Evolutionary conservation across 2,888 invertebrate genomes (phyloP).

Genomic region (Platycheirus albimanus): DNA sequence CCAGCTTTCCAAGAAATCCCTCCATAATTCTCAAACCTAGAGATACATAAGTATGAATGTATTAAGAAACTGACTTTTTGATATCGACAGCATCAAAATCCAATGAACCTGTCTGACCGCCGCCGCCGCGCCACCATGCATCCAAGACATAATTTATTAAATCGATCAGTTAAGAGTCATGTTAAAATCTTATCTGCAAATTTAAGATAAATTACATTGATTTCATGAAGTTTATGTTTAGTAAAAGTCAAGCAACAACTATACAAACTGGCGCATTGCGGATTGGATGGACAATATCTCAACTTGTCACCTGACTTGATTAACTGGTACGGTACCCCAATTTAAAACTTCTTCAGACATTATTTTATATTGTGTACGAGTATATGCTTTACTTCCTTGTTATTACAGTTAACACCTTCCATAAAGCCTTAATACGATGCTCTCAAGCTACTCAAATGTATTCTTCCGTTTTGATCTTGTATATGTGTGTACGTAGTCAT

Average conservation of each 20-base stretch:
- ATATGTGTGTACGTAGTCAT: no score
- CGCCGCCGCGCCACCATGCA: no score
- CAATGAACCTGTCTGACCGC: no score
- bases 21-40: no score
- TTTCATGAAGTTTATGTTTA: neutral
- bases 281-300: conserved; percentile 13
- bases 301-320: conserved; percentile 52
- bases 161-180: conserved; percentile 59
- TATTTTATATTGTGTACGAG: no score
- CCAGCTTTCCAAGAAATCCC: no score
- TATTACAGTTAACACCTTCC: conserved; percentile 49
- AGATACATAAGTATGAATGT: no score
- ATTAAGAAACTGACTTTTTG: no score
- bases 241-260: neutral
- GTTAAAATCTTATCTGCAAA: conserved; percentile 46
- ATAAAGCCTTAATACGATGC: neutral
- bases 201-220: conserved; percentile 1
- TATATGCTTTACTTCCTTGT: conserved; percentile 65
- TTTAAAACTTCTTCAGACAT: conserved; percentile 33
- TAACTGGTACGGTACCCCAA: conserved; percentile 49
- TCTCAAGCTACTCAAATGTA: neutral
- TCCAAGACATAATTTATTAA: no score
- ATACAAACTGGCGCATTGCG: no score
- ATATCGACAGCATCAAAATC: no score
- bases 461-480: no score